Evolutionary conservation across 2,797 vertebrate species (phyloP).

Genomic region (Remorina albescens): DNA sequence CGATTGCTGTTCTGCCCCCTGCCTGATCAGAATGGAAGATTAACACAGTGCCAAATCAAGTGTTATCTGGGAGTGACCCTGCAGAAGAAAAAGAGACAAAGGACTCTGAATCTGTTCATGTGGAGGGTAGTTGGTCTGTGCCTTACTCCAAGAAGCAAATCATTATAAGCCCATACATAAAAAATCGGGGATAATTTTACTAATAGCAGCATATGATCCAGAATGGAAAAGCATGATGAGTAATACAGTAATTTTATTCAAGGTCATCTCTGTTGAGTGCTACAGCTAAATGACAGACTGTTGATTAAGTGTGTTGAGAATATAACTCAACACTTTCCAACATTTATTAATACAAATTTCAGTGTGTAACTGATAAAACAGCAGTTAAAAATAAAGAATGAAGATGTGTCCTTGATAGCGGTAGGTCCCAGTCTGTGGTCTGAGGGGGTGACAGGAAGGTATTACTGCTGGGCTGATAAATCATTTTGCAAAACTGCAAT

Average conservation of each 20-base stretch:
- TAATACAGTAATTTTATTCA: background rate
- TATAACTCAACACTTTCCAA: background rate
- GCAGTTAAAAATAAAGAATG: too few species aligned
- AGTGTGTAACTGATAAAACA: too few species aligned
- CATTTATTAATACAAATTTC: background rate
- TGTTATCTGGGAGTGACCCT: slow-evolving; percentile 47
- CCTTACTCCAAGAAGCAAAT: background rate
- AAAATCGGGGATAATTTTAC: background rate
- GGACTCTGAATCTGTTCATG: slow-evolving; percentile 5
- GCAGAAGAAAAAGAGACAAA: slow-evolving; percentile 15
- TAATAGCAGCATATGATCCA: background rate
- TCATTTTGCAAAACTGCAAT: too few species aligned
- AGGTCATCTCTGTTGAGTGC: background rate
- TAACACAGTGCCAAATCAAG: slow-evolving; percentile 73
- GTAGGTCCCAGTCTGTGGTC: too few species aligned
- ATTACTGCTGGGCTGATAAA: too few species aligned
- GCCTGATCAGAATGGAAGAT: slow-evolving; percentile 66
- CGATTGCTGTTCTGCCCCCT: slow-evolving; percentile 74
- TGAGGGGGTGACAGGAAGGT: too few species aligned
- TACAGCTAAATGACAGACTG: background rate
- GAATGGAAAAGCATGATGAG: background rate
- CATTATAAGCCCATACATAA: background rate
- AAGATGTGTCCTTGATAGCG: too few species aligned
- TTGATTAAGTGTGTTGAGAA: background rate
- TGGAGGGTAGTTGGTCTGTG: background rate